A percentile compares a stretch with the other conserved stretches of the same genome.
Evolutionary conservation across 2,113 vertebrate species (phyloP).

Genomic region (Poicephalus gulielmi): DNA sequence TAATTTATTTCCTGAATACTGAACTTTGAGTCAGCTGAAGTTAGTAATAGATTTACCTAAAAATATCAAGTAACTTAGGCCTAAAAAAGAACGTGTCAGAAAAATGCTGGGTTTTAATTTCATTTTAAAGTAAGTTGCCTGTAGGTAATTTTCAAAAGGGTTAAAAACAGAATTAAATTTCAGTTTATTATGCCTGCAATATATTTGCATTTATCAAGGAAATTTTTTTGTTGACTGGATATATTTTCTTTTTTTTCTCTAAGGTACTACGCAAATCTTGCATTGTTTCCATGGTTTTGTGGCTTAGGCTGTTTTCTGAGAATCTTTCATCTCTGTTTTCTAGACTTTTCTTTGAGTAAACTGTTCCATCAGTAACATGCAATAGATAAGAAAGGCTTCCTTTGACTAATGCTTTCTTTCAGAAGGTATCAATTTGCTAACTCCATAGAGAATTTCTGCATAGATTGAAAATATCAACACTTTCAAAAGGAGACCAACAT

Average conservation of each 20-base stretch:
- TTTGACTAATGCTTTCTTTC: slow-evolving; percentile 44
- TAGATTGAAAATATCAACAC: slow-evolving; percentile 62
- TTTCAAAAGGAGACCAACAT: not conserved
- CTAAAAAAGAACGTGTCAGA: not conserved
- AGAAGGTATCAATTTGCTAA: slow-evolving; percentile 20
- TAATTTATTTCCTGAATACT: not conserved
- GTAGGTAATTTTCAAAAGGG: not conserved
- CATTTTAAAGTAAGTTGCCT: not conserved
- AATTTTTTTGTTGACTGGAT: not conserved
- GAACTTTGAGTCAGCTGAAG: not conserved
- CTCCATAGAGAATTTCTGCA: slow-evolving; percentile 32
- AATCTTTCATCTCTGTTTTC: not conserved
- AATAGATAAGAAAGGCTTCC: slow-evolving; percentile 27
- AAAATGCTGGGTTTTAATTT: not conserved
- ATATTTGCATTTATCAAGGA: not conserved
- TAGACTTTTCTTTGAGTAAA: not conserved
- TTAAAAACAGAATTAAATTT: not conserved
- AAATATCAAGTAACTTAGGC: not conserved
- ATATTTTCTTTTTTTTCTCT: not conserved
- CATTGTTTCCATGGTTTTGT: not conserved
- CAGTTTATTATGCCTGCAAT: not conserved
- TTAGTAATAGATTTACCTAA: not conserved
- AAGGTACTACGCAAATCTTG: not conserved
- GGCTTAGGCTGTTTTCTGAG: not conserved
- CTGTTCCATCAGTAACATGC: not conserved